Percentiles rank a stretch among this genome's conserved stretches.
Evolutionary conservation across 2,797 vertebrate species (phyloP).

Genomic region (Neopelma chrysocephalum): DNA sequence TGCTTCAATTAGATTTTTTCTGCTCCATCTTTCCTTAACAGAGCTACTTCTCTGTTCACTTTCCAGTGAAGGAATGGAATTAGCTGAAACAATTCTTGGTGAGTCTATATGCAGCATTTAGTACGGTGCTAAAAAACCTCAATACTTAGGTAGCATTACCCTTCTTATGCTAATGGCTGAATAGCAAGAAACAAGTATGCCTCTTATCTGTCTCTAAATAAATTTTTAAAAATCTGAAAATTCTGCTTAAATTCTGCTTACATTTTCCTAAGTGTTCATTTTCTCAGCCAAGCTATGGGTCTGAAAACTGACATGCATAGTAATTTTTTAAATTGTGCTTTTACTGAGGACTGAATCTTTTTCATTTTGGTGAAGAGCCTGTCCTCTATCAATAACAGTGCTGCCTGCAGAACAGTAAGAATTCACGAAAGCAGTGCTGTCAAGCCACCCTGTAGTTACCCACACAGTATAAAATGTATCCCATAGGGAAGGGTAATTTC

Average conservation of each 20-base stretch:
- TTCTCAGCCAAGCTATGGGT: background rate
- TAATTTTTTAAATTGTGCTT: background rate
- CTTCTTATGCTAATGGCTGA: background rate
- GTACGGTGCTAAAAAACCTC: background rate
- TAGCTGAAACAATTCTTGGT: background rate
- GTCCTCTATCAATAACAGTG: background rate
- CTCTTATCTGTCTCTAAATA: background rate
- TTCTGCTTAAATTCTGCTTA: background rate
- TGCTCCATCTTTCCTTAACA: background rate
- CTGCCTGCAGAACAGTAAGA: background rate
- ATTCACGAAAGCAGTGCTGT: background rate
- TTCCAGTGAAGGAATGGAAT: background rate
- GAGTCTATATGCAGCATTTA: background rate
- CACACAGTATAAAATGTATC: background rate
- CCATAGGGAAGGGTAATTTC: background rate
- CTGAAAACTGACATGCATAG: background rate
- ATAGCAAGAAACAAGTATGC: background rate
- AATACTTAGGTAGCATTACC: background rate
- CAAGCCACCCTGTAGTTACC: background rate
- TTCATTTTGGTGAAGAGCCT: background rate
- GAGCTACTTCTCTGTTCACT: background rate
- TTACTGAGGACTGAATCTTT: background rate
- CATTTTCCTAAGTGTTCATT: background rate
- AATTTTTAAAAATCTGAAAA: background rate
- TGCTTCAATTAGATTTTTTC: background rate